phyloP scores from a whole-genome alignment of 1,140 invertebrate genomes.

The Bursaphelenchus mucronatus region DNA sequence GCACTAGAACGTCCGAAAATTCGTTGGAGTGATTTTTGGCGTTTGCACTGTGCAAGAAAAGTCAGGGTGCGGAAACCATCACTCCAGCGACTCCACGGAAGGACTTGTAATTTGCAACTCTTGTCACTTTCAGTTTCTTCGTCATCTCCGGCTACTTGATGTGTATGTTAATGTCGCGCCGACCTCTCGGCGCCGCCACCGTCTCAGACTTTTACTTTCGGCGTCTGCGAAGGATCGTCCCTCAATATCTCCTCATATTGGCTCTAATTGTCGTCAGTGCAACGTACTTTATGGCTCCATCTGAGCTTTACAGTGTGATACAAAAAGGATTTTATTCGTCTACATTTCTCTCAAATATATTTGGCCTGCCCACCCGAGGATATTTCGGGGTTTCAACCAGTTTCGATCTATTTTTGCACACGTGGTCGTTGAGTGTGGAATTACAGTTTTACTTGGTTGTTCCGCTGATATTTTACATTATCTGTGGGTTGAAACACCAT shows the following conservation, averaged over 20 bases:
- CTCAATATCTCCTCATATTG: not conserved
- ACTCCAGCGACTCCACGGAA: no score
- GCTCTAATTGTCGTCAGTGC: not conserved
- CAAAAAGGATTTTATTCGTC: no score
- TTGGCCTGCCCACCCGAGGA: no score
- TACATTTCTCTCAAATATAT: no score
- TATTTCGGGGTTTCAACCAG: no score
- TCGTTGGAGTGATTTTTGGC: no score
- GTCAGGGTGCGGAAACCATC: no score
- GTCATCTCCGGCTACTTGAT: conserved; percentile 18
- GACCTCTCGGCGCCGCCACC: not conserved
- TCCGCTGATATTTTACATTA: conserved; percentile 7
- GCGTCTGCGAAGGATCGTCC: conserved; percentile 6
- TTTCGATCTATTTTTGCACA: conserved; percentile 6
- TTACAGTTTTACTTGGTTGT: conserved; percentile 7
- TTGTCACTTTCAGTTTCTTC: conserved; percentile 11
- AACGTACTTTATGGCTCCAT: conserved; percentile 2
- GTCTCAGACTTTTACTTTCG: conserved; percentile 13
- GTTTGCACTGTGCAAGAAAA: no score
- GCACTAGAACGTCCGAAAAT: no score
- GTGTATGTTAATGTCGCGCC: not conserved
- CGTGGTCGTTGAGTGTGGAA: conserved; percentile 5
- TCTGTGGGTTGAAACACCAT: no score
- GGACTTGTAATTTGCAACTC: no score
- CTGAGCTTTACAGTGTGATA: no score